Base-by-base conservation (phyloP, 2,797 vertebrate genomes). In the Melanotaenia maccullochi region DNA sequence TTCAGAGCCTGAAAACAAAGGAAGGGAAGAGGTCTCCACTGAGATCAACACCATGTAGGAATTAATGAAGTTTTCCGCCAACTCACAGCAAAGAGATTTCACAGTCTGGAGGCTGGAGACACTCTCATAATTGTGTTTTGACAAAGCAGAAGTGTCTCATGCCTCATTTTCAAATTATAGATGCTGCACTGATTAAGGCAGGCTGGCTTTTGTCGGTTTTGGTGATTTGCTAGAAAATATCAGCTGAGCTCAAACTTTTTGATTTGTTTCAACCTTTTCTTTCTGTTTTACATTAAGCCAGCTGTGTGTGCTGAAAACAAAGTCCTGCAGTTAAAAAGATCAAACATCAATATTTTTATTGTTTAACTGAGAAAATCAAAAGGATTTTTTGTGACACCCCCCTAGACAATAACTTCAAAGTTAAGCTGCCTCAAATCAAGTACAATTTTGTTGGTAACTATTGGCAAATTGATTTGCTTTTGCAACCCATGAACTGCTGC, bases 1-100 rank as follows among this genome's bases (percentile, higher is more conserved):
- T 89, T 85, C 79, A 40, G 67, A 90, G 84, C 72, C 78, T 38
- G 70, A 72, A 90, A 90, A 90, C 86, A 90, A 87, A 61, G 56
- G 83, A 83, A 83, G 86, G 73, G 65, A 75, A 65, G 54, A 78
- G 75, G 81, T 76, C 83, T 83, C 79, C 73, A 83, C 76, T 74
- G 83, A 87, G 79, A 85, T 83, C 71, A 70, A 79, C 79, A 71
- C 75, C 72, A 73, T 71, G 78, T 75, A 77, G 67, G 84, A 89
- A 81, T 83, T 85, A 85, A 87, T 82, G 75, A 82, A 82, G 78
- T 83, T 79, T 79, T 84, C 62, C 32, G n/a, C 61, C 71, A 58
- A 76, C 73, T 68, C 61, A 51, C 71, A 68, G 76, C 58, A 49
- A 40, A 79, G 66, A 84, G 82, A 71, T 78, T 76, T 74, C 55